Evolutionary conservation across 1,140 invertebrate species (phyloP).

Genomic region (Zophobas atratus): DNA sequence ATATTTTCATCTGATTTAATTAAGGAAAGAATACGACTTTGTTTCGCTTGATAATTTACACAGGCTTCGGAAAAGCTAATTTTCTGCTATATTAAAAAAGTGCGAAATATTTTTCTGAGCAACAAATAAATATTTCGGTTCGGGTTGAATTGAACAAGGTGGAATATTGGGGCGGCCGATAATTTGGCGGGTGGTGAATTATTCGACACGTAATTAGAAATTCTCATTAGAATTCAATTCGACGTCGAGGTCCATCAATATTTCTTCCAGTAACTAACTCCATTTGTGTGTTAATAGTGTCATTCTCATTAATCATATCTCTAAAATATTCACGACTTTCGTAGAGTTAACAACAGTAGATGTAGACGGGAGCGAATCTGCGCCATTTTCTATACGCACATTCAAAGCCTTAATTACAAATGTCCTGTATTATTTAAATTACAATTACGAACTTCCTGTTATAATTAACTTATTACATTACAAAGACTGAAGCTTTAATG

Average conservation of each 20-base stretch:
- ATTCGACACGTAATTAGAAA: conserved; percentile 22
- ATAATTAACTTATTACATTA: conserved; percentile 65
- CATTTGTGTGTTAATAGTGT: conserved; percentile 49
- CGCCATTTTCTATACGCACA: conserved; percentile 37
- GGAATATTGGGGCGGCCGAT: not conserved
- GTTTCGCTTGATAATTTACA: not conserved
- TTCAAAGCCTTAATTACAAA: conserved; percentile 62
- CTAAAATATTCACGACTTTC: conserved; percentile 38
- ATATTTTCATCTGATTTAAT: conserved; percentile 28
- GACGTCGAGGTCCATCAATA: conserved; percentile 11
- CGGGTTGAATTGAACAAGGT: too few relatives aligned
- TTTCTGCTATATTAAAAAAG: too few relatives aligned
- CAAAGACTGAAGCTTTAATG: conserved; percentile 63
- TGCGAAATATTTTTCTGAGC: too few relatives aligned
- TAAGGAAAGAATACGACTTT: not conserved
- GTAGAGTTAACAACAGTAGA: conserved; percentile 5
- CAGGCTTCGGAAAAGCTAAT: too few relatives aligned
- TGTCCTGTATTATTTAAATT: conserved; percentile 66
- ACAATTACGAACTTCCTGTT: conserved; percentile 65
- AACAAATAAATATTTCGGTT: too few relatives aligned
- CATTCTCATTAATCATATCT: conserved; percentile 46
- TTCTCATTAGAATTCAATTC: conserved; percentile 30
- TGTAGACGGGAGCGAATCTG: conserved; percentile 7
- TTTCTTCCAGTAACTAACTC: conserved; percentile 38
- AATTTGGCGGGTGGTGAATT: not conserved